These are phyloP conservation scores for Scrobipalpa costella DNA, from an alignment of 2,888 invertebrate genomes.

Conservation along the genomic window DNA sequence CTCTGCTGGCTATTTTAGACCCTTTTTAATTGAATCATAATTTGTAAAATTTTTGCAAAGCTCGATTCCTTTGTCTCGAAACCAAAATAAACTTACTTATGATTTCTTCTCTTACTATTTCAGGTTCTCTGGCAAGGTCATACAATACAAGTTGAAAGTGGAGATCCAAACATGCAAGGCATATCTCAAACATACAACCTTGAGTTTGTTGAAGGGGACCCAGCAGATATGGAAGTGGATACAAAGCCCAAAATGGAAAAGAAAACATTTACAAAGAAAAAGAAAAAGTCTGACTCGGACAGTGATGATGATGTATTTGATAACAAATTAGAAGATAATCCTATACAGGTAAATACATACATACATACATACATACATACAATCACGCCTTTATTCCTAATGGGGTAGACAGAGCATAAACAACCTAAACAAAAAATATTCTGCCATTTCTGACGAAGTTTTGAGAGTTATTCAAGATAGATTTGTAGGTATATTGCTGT, in stretches of 20 bases:
- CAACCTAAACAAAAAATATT: too few species aligned
- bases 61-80: background rate
- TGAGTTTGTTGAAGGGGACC: slow-evolving; percentile 65
- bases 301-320: slow-evolving; percentile 80
- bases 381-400: too few species aligned
- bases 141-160: slow-evolving; percentile 83
- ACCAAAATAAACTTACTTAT: background rate
- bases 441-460: too few species aligned
- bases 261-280: slow-evolving; percentile 68
- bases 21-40: too few species aligned
- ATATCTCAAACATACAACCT: slow-evolving; percentile 65
- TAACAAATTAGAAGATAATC: slow-evolving; percentile 86
- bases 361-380: too few species aligned
- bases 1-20: too few species aligned
- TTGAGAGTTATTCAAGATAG: too few species aligned
- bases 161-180: slow-evolving; percentile 63
- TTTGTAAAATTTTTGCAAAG: too few species aligned
- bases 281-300: slow-evolving; percentile 74
- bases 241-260: slow-evolving; percentile 75
- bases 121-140: slow-evolving; percentile 85
- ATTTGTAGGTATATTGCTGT: too few species aligned
- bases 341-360: slow-evolving; percentile 67
- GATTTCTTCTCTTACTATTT: slow-evolving; percentile 38
- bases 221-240: slow-evolving; percentile 66
- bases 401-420: too few species aligned